These are phyloP conservation scores for Neoniphon sammara DNA, from an alignment of 2,797 vertebrate species.

Conservation along the genomic window DNA sequence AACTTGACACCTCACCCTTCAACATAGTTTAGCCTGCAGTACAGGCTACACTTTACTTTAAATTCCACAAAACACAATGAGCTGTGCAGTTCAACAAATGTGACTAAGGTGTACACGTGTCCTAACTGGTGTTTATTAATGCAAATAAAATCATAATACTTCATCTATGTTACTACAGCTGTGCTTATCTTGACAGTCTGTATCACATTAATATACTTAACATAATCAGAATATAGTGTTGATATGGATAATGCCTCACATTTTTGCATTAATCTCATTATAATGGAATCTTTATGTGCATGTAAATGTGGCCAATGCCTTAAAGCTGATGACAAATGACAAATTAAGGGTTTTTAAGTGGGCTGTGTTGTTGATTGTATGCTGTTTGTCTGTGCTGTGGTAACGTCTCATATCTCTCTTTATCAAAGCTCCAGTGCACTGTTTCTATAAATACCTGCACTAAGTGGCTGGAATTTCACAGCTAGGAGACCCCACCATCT, in stretches of 20 bases:
- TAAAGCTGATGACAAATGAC: constrained; percentile 1
- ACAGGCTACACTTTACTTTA: too few species aligned
- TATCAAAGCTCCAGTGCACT: constrained; percentile 70
- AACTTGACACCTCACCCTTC: too few species aligned
- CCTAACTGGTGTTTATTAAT: neutral
- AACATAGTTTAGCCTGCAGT: too few species aligned
- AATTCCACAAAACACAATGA: neutral
- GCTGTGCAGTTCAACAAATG: neutral
- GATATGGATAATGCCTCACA: neutral
- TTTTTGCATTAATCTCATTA: neutral
- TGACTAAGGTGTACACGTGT: neutral
- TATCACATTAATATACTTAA: too few species aligned
- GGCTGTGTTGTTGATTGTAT: constrained; percentile 24
- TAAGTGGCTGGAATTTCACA: constrained; percentile 82
- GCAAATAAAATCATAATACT: too few species aligned
- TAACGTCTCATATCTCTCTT: constrained; percentile 63
- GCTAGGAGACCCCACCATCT: constrained; percentile 67
- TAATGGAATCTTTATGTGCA: neutral
- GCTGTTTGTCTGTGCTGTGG: constrained; percentile 45
- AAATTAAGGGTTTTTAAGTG: constrained; percentile 17
- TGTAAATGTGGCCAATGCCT: too few species aligned
- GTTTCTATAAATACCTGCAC: constrained; percentile 80
- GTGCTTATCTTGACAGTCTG: too few species aligned
- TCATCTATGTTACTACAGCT: too few species aligned
- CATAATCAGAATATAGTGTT: too few species aligned